Percentiles rank a stretch among this genome's conserved stretches.
These are phyloP conservation scores for Hermodice carunculata DNA, from an alignment of 2,888 invertebrate species.

Conservation along the genomic window DNA sequence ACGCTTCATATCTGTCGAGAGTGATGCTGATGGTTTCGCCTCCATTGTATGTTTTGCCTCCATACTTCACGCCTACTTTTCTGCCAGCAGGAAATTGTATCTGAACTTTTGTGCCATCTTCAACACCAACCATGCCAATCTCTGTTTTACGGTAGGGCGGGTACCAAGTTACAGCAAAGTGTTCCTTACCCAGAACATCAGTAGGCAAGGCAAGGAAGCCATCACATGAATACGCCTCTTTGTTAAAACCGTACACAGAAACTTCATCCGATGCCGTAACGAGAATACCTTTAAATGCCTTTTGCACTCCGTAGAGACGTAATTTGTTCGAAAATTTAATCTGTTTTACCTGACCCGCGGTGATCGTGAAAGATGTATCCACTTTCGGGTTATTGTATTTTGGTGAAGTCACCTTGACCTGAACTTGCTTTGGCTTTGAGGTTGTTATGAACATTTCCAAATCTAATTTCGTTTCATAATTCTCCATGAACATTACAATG, in stretches of 20 bases:
- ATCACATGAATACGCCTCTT: neutral
- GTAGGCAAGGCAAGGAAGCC: neutral
- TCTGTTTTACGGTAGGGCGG: neutral
- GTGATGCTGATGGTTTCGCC: neutral
- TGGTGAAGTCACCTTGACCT: neutral
- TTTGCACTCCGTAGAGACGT: neutral
- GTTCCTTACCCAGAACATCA: neutral
- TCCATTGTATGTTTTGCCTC: neutral
- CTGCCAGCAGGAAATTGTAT: neutral
- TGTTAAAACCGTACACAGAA: neutral
- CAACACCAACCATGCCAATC: neutral
- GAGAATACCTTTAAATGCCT: neutral
- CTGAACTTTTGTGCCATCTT: neutral
- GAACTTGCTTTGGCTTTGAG: neutral
- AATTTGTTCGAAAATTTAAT: too few species aligned
- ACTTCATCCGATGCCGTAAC: neutral
- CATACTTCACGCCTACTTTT: neutral
- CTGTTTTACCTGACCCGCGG: too few species aligned
- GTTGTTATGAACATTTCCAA: neutral
- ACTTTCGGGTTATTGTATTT: neutral
- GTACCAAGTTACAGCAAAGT: neutral
- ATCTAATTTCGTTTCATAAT: neutral
- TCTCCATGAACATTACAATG: neutral
- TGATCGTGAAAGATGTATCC: neutral
- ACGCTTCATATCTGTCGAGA: neutral